These are phyloP conservation scores for Rallus crepitans DNA, from an alignment of 2,797 vertebrate genomes.

Conservation along the genomic window DNA sequence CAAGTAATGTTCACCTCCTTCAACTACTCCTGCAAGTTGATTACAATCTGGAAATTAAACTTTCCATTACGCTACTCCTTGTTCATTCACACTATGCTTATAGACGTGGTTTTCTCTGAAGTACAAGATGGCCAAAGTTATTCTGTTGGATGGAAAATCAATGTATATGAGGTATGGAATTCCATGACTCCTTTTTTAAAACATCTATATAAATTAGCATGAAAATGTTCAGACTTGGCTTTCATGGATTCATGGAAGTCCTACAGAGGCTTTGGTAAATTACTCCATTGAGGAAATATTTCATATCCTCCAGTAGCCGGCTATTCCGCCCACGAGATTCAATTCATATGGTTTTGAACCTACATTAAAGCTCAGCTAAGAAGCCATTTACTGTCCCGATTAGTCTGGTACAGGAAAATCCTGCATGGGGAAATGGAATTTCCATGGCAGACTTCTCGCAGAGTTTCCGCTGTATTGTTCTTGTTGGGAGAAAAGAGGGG, in stretches of 20 bases:
- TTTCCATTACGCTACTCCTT: slow-evolving; percentile 70
- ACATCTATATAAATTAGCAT: slow-evolving; percentile 64
- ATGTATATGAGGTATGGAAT: slow-evolving; percentile 64
- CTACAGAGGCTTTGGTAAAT: slow-evolving; percentile 55
- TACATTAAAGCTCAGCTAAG: slow-evolving; percentile 22
- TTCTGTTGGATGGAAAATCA: slow-evolving; percentile 66
- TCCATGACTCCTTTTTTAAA: slow-evolving; percentile 64
- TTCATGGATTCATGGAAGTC: slow-evolving; percentile 39
- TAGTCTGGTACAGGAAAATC: slow-evolving; percentile 38
- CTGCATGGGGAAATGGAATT: slow-evolving; percentile 34
- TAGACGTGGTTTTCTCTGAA: slow-evolving; percentile 64
- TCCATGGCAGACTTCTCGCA: background rate
- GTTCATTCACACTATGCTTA: slow-evolving; percentile 59
- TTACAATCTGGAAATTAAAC: slow-evolving; percentile 70
- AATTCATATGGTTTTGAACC: slow-evolving; percentile 44
- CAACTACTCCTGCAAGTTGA: slow-evolving; percentile 41
- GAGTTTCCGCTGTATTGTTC: slow-evolving; percentile 19
- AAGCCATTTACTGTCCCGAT: slow-evolving; percentile 23
- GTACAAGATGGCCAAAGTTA: slow-evolving; percentile 44
- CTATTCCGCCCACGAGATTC: slow-evolving; percentile 39
- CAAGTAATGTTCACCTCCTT: slow-evolving; percentile 59
- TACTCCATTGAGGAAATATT: slow-evolving; percentile 60
- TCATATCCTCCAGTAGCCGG: slow-evolving; percentile 60
- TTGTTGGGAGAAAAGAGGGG: background rate
- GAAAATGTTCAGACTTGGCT: slow-evolving; percentile 55